These are phyloP conservation scores for Poecilia gillii DNA, from an alignment of 2,797 vertebrate species.

Conservation along the genomic window DNA sequence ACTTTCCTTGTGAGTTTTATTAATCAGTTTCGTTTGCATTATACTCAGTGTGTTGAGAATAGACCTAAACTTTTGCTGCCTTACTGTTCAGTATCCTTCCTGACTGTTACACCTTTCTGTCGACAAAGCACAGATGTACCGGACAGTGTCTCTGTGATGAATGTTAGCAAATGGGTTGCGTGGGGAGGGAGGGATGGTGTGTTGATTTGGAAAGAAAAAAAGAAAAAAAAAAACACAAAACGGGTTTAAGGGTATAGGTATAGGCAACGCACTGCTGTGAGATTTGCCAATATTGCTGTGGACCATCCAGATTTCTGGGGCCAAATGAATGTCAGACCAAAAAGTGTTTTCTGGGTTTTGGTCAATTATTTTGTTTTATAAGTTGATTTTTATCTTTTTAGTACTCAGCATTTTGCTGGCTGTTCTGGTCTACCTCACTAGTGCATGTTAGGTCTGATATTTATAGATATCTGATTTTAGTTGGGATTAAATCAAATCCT, in stretches of 20 bases:
- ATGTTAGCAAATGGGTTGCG: slow-evolving; percentile 68
- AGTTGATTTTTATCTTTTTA: slow-evolving; percentile 26
- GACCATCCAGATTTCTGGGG: slow-evolving; percentile 77
- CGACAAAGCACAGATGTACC: slow-evolving; percentile 65
- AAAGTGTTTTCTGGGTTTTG: slow-evolving; percentile 59
- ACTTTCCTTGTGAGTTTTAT: slow-evolving; percentile 37
- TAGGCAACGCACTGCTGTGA: slow-evolving; percentile 59
- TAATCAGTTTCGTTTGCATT: slow-evolving; percentile 30
- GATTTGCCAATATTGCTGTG: slow-evolving; percentile 72
- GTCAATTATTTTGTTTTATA: slow-evolving; percentile 41
- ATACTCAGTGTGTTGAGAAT: slow-evolving; percentile 43
- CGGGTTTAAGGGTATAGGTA: slow-evolving; percentile 61
- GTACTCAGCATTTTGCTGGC: slow-evolving; percentile 48
- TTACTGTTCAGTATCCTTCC: slow-evolving; percentile 62
- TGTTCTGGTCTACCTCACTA: slow-evolving; percentile 64
- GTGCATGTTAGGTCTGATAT: slow-evolving; percentile 49
- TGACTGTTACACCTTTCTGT: slow-evolving; percentile 71
- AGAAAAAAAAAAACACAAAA: slow-evolving; percentile 27
- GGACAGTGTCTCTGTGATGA: slow-evolving; percentile 66
- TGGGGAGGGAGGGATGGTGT: slow-evolving; percentile 35
- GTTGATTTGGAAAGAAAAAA: slow-evolving; percentile 9
- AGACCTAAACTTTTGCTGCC: slow-evolving; percentile 58
- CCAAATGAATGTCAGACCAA: slow-evolving; percentile 82
- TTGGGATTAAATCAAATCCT: slow-evolving; percentile 60
- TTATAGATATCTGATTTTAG: slow-evolving; percentile 40